Base-by-base conservation (phyloP, 53 echinoderm and acorn worm species). In the Echinarachnius parma region DNA sequence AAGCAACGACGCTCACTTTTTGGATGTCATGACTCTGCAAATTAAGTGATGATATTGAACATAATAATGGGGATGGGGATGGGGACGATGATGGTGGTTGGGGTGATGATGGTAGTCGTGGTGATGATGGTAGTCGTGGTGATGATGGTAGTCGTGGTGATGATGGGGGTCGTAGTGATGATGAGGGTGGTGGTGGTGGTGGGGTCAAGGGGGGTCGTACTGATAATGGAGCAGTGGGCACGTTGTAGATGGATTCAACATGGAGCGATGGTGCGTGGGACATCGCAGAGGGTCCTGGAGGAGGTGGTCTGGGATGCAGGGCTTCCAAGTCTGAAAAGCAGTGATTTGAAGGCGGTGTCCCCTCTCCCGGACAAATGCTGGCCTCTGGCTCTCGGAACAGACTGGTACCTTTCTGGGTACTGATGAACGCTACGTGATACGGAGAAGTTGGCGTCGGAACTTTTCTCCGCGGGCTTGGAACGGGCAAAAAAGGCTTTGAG, bases 361-460 rank as follows among this genome's bases (percentile, higher is more conserved):
- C 42, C 7, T 39, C 42, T 13, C 7, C 7, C 7, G 42, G 42
- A 39, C 42, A n/a, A n/a, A n/a, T 13, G 42, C 42, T 13, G 42
- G 42, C 7, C 7, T 39, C 42, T 39, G 42, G 13, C 42, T 5
- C 5, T 39, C 8, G 27, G 9, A 65, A 22, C 37, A 4, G 30
- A 4, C 4, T 28, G 8, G 28, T 65, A 3, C 46, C 28, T 19
- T 24, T 13, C 15, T 63, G 36, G 20, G 63, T 36, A 47, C 46
- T 42, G 10, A 65, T 46, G 46, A 18, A 21, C 4, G 24, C 65
- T 1, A 65, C 47, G 42, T 39, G 47, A 46, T 65, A 65, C 9
- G 47, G 65, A 10, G 62, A 62, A 37, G 35, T 37, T 14, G 62
- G 62, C n/a, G 23, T 62, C 4, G 62, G 62, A n/a, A n/a, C n/a